A percentile compares a stretch with the other conserved stretches of the same genome.
phyloP scores from a whole-genome alignment of 2,113 vertebrate species.

The Panthera tigris region DNA sequence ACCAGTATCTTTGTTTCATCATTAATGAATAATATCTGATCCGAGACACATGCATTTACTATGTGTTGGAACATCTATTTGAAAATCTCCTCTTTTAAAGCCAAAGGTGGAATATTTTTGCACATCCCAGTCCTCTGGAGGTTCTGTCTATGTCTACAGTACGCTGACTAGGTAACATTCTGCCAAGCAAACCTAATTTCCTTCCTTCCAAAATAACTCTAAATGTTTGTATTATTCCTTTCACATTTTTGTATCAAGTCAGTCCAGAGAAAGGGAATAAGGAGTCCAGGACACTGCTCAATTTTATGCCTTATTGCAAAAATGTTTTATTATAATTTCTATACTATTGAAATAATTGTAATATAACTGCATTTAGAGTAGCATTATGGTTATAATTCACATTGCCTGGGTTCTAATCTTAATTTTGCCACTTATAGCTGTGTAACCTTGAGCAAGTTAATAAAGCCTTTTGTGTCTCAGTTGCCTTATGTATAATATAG shows the following conservation, averaged over 20 bases:
- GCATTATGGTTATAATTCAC: not conserved
- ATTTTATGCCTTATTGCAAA: not conserved
- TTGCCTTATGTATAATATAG: not conserved
- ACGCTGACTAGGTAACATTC: conserved; percentile 70
- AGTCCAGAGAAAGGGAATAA: conserved; percentile 64
- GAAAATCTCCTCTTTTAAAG: conserved; percentile 80
- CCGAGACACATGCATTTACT: conserved; percentile 67
- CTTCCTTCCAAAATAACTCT: conserved; percentile 74
- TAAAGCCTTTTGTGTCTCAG: not conserved
- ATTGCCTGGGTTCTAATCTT: not conserved
- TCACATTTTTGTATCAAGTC: conserved; percentile 75
- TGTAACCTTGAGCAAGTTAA: not conserved
- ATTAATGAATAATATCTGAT: conserved; percentile 69
- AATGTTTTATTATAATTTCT: not conserved
- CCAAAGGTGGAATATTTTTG: conserved; percentile 72
- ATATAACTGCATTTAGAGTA: not conserved
- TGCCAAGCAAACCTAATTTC: conserved; percentile 81
- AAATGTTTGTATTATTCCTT: conserved; percentile 77
- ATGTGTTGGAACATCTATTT: conserved; percentile 63
- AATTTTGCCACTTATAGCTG: not conserved
- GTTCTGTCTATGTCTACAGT: conserved; percentile 48
- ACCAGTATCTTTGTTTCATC: conserved; percentile 58
- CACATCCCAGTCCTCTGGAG: conserved; percentile 55
- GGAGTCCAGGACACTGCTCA: not conserved
- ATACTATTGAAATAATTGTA: not conserved